A percentile compares a stretch with the other conserved stretches of the same genome.
Conservation (phyloP, 2,888 invertebrate genomes). For the Drosophila eohydei region DNA sequence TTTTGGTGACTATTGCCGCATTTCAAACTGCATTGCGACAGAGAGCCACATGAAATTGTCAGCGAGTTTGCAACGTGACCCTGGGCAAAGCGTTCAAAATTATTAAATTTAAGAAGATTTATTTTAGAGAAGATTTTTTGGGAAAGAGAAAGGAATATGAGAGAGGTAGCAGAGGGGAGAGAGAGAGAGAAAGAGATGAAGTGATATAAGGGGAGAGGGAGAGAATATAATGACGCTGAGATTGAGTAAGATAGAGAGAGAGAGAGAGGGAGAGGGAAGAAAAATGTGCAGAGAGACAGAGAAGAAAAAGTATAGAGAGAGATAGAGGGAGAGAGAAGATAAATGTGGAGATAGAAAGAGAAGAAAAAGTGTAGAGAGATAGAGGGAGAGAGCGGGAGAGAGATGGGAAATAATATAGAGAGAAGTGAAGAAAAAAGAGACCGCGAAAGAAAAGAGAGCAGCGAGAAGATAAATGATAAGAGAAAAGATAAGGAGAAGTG, state of each 20-base stretch:
- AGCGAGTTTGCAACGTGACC: constrained; percentile 27
- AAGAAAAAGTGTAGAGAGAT: too few relatives aligned
- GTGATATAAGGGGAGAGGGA: neutral
- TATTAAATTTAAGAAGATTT: neutral
- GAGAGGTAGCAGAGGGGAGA: too few relatives aligned
- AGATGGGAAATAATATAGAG: neutral
- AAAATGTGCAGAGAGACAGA: neutral
- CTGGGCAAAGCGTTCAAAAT: neutral
- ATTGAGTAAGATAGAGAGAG: neutral
- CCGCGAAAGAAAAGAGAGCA: too few relatives aligned
- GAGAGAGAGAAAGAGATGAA: neutral
- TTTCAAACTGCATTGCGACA: constrained; percentile 5
- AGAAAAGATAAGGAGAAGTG: too few relatives aligned
- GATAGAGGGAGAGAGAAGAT: neutral
- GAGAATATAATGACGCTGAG: neutral
- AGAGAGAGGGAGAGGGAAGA: neutral
- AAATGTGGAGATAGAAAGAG: too few relatives aligned
- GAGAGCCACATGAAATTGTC: constrained; percentile 24
- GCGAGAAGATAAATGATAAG: too few relatives aligned
- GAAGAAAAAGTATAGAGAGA: neutral
- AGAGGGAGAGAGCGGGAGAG: neutral
- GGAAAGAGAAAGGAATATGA: neutral
- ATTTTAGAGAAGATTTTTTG: too few relatives aligned
- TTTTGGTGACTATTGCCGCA: constrained; percentile 61
- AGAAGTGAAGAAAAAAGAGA: too few relatives aligned